Conservation (phyloP, 2,797 vertebrate genomes). For the Discoglossus pictus region DNA sequence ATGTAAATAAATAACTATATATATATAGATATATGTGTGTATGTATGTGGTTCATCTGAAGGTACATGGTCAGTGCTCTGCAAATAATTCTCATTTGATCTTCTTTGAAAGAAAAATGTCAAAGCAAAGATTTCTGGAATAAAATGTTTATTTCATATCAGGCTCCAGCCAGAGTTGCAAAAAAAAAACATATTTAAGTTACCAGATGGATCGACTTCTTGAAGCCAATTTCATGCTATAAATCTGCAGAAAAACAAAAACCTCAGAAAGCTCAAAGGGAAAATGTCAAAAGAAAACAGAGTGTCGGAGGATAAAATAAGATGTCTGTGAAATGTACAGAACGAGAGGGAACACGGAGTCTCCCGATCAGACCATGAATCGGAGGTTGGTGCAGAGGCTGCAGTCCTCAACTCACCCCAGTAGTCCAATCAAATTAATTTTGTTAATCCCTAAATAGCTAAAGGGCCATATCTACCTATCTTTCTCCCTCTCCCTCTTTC, state of each 20-base stretch:
- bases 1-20: too few species aligned
- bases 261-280: conserved; percentile 29
- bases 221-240: conserved; percentile 50
- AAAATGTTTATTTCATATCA: conserved; percentile 45
- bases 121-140: conserved; percentile 12
- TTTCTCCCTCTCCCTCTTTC: too few species aligned
- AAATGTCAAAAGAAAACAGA: conserved; percentile 45
- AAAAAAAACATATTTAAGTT: conserved; percentile 25
- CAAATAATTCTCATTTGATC: conserved; percentile 13
- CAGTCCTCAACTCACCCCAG: too few species aligned
- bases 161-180: conserved; percentile 32
- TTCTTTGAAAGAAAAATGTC: conserved; percentile 37
- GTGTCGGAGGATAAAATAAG: conserved; percentile 38
- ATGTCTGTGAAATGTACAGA: conserved; percentile 30
- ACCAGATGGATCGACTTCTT: conserved; percentile 42
- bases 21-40: too few species aligned
- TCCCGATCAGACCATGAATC: neutral
- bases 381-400: neutral
- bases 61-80: neutral
- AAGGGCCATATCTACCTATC: too few species aligned
- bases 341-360: neutral
- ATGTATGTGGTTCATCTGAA: too few species aligned
- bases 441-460: too few species aligned
- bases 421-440: too few species aligned
- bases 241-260: conserved; percentile 45